A percentile compares a stretch with the other conserved stretches of the same genome.
Evolutionary conservation across 2,113 vertebrate genomes (phyloP).

Genomic region (Indri indri): DNA sequence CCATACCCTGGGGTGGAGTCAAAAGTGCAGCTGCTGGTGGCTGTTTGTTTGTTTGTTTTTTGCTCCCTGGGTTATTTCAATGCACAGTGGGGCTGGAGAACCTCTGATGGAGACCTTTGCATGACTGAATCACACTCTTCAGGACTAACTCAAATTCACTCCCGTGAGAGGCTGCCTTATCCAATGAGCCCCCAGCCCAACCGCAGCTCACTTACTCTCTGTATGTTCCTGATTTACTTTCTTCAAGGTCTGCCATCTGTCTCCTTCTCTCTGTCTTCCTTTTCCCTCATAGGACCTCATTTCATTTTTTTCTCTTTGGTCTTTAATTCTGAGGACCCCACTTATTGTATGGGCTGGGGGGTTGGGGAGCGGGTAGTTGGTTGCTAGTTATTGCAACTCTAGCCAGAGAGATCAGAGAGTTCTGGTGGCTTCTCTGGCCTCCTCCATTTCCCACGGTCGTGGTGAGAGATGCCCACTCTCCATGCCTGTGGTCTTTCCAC

Average conservation of each 20-base stretch:
- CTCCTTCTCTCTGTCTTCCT: background rate
- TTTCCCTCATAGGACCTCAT: background rate
- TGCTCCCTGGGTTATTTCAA: background rate
- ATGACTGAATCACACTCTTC: background rate
- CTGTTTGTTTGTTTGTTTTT: background rate
- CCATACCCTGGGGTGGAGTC: background rate
- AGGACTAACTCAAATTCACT: background rate
- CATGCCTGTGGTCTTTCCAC: background rate
- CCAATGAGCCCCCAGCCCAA: background rate
- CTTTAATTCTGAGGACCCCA: background rate
- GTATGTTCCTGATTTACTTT: background rate
- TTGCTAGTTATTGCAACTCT: background rate
- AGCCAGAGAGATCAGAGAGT: background rate
- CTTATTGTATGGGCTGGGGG: background rate
- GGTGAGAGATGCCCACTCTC: background rate
- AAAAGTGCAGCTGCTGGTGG: background rate
- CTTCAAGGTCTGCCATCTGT: background rate
- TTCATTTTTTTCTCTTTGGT: background rate
- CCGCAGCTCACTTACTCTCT: too few relatives aligned
- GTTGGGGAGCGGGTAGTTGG: background rate
- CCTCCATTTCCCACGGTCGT: too few relatives aligned
- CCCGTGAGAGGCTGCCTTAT: background rate
- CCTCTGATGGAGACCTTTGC: background rate
- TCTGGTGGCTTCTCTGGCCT: background rate
- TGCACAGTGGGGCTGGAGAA: too few relatives aligned